Evolutionary conservation across 2,888 invertebrate genomes (phyloP).

Genomic region (Drosophila robusta): DNA sequence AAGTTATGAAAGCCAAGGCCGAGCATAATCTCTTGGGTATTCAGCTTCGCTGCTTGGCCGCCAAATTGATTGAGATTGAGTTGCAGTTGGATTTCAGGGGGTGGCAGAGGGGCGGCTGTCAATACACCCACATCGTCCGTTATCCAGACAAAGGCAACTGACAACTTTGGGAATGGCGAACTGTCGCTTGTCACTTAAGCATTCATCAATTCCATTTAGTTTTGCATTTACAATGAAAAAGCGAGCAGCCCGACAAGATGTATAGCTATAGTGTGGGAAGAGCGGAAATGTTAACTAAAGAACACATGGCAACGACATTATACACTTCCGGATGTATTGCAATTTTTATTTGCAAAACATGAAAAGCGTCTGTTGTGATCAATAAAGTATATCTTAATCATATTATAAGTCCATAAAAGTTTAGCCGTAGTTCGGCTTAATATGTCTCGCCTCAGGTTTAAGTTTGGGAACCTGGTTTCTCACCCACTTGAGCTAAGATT

Average conservation of each 20-base stretch:
- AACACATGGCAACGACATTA: not conserved
- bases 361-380: too few species aligned
- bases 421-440: too few species aligned
- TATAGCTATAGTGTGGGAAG: not conserved
- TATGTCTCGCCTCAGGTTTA: too few species aligned
- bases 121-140: constrained; percentile 30
- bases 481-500: too few species aligned
- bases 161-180: constrained; percentile 35
- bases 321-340: not conserved
- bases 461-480: too few species aligned
- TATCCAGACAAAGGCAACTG: constrained; percentile 34
- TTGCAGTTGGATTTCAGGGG: constrained; percentile 21
- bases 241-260: not conserved
- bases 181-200: constrained; percentile 54
- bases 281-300: too few species aligned
- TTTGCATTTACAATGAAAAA: constrained; percentile 58
- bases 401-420: too few species aligned
- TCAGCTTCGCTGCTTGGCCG: constrained; percentile 12
- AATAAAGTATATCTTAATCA: too few species aligned
- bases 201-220: constrained; percentile 73
- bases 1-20: constrained; percentile 46
- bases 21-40: constrained; percentile 43
- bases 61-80: constrained; percentile 58
- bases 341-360: too few species aligned
- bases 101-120: not conserved